A percentile compares a stretch with the other conserved stretches of the same genome.
These are phyloP conservation scores for Tetropium fuscum DNA, from an alignment of 2,888 invertebrate genomes.

Conservation along the genomic window DNA sequence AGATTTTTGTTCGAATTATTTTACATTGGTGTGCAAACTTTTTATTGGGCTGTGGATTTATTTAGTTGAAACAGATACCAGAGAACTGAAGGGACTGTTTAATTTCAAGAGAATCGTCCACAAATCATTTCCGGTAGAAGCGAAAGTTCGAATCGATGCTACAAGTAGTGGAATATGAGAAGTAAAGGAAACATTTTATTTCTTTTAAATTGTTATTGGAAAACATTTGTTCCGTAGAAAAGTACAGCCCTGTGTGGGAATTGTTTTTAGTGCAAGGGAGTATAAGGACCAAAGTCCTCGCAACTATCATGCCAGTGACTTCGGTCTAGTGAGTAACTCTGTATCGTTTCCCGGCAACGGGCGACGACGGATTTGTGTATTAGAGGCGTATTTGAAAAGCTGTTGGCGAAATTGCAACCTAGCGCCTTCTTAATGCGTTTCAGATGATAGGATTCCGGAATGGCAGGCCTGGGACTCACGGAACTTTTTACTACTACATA, in stretches of 20 bases:
- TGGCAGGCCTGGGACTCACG: slow-evolving; percentile 18
- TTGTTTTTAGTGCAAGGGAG: slow-evolving; percentile 11
- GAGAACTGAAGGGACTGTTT: no score
- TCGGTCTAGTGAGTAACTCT: slow-evolving; percentile 12
- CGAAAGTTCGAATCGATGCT: background rate
- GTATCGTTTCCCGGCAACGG: slow-evolving; percentile 23
- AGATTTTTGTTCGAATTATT: no score
- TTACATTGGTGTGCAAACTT: no score
- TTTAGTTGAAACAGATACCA: no score
- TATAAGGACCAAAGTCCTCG: slow-evolving; percentile 8
- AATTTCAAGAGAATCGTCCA: background rate
- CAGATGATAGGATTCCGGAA: slow-evolving; percentile 27
- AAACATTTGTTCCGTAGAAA: slow-evolving; percentile 14
- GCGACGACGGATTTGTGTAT: slow-evolving; percentile 36
- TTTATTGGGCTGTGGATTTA: no score
- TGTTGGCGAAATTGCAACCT: slow-evolving; percentile 46
- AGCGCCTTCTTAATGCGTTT: slow-evolving; percentile 34
- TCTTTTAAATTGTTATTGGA: slow-evolving; percentile 19
- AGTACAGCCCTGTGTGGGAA: background rate
- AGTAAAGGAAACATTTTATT: slow-evolving; percentile 19
- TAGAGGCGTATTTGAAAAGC: slow-evolving; percentile 38
- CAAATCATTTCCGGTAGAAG: slow-evolving; percentile 12
- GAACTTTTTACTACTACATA: slow-evolving; percentile 33
- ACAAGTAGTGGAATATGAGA: slow-evolving; percentile 15
- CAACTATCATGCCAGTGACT: background rate